Evolutionary conservation across 2,888 invertebrate species (phyloP), one percentile per base, ranked within the genome.

Genomic region (Oxyscelio sp.): DNA sequence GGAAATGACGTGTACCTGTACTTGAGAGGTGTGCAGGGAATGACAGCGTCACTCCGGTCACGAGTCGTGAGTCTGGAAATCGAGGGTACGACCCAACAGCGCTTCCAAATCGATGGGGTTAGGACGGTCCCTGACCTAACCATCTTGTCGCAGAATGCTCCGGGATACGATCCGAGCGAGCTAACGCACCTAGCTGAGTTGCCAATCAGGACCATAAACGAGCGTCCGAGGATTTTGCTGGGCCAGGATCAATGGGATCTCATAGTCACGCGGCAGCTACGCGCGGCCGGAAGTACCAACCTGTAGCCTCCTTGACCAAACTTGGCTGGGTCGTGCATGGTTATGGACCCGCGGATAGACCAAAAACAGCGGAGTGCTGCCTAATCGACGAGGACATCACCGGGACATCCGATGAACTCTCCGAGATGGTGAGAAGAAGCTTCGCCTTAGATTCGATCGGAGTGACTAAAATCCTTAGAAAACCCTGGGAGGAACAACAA

Each of bases 381-480:
- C 3, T 22, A 9, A 6, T 50, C 1, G 22, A 50, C 24, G 6
- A 2, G 1, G 11, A 58, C 1, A n/a, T n/a, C n/a, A n/a, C n/a
- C n/a, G n/a, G n/a, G n/a, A n/a, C n/a, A n/a, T n/a, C n/a, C n/a
- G 59, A 59, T 15, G 34, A 59, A 15, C 11, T 59, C 3, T n/a
- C 40, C 1, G 59, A 59, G 9, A 19, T 59, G 22, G 40, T 70
- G 4, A 78, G 45, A 54, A 27, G 3, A 2, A 78, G 19, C 21
- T 70, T 78, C 15, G 54, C 50, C 4, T n/a, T 78, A 13, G 78
- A 70, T 27, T 48, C 65, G 1, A 22, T 78, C 0, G 61, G 78
- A 11, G 24, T 78, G 15, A 61, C 27, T 9, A 52, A 24, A 15
- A 13, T 11, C 15, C 17, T 27, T 5, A 48, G 61, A 5, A 78